These are phyloP conservation scores for Lepidochrysops patricia DNA, from an alignment of 2,888 invertebrate genomes.

Conservation along the genomic window DNA sequence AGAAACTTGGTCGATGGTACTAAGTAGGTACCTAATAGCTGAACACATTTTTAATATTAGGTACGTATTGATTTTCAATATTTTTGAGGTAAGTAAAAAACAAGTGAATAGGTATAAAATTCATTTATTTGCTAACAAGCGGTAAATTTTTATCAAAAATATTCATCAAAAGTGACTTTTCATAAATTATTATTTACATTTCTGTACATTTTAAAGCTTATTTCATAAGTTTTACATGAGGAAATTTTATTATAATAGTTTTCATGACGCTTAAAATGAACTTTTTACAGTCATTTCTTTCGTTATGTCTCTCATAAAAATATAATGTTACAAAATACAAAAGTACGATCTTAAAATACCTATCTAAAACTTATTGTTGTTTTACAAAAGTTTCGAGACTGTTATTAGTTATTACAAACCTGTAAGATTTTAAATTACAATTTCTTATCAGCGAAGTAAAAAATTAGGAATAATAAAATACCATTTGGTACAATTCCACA, in stretches of 20 bases:
- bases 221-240: background rate
- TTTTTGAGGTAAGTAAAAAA: slow-evolving; percentile 25
- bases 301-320: background rate
- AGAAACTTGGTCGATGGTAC: too few species aligned
- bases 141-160: slow-evolving; percentile 52
- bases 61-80: too few species aligned
- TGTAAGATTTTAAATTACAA: background rate
- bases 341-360: background rate
- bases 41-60: too few species aligned
- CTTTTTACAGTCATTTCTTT: background rate
- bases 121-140: slow-evolving; percentile 51
- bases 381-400: background rate
- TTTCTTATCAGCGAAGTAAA: background rate
- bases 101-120: slow-evolving; percentile 40
- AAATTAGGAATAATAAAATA: background rate
- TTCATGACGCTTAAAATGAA: background rate
- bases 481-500: background rate
- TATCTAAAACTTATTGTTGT: background rate
- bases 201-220: slow-evolving; percentile 29
- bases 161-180: slow-evolving; percentile 29
- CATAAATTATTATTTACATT: slow-evolving; percentile 57
- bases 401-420: background rate
- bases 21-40: too few species aligned
- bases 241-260: slow-evolving; percentile 1
- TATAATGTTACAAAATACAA: background rate